Evolutionary conservation across 2,113 vertebrate species (phyloP).

Genomic region (Ictidomys tridecemlineatus): DNA sequence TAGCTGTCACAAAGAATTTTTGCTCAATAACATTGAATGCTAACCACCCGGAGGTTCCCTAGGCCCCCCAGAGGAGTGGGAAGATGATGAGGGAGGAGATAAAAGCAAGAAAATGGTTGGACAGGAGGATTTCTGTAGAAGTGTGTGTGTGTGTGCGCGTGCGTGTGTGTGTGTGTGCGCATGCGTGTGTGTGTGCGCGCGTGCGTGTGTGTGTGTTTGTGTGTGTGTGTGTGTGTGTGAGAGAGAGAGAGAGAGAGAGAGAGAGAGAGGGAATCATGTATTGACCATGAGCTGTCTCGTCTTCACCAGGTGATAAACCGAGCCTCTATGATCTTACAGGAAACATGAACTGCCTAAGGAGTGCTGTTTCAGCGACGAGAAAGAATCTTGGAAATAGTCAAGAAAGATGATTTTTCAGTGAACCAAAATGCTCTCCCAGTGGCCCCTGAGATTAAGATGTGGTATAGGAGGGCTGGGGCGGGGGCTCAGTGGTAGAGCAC

Average conservation of each 20-base stretch:
- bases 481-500: no score
- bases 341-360: neutral
- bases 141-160: neutral
- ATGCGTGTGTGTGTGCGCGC: no score
- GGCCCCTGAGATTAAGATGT: neutral
- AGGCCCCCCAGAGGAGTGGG: neutral
- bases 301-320: neutral
- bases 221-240: neutral
- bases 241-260: neutral
- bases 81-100: neutral
- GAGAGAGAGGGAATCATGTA: no score
- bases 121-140: neutral
- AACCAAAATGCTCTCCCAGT: neutral
- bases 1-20: neutral
- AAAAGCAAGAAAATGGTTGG: slow-evolving; percentile 15
- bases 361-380: neutral
- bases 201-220: no score
- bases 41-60: neutral
- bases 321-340: neutral
- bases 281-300: neutral
- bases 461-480: no score
- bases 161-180: neutral
- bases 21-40: neutral
- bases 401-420: slow-evolving; percentile 40
- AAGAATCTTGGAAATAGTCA: slow-evolving; percentile 22